These are phyloP conservation scores for Tolmerus cingulatus DNA, from an alignment of 2,888 invertebrate species.

Conservation along the genomic window DNA sequence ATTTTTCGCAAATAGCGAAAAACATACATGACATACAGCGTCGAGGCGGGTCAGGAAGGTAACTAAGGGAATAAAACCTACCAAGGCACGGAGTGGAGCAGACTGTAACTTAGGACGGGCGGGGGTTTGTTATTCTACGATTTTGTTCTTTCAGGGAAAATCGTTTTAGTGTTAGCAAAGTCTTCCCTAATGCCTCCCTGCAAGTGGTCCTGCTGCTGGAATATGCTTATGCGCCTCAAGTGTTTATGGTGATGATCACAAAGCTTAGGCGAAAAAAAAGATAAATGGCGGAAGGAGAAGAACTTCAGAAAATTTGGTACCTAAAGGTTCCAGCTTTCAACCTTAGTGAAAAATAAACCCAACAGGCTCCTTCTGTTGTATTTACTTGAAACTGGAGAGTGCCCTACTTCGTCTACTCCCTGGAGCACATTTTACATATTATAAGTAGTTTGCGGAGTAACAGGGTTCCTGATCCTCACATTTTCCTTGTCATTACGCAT, in stretches of 20 bases:
- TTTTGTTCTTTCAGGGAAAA: slow-evolving; percentile 17
- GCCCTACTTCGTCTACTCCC: background rate
- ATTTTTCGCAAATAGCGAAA: background rate
- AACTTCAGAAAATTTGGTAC: slow-evolving; percentile 9
- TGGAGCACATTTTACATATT: slow-evolving; percentile 25
- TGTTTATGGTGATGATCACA: slow-evolving; percentile 37
- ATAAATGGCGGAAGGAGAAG: background rate
- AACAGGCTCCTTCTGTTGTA: background rate
- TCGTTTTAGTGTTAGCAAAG: slow-evolving; percentile 34
- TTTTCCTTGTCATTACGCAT: slow-evolving; percentile 15
- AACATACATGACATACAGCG: background rate
- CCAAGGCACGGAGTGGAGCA: background rate
- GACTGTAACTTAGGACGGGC: background rate
- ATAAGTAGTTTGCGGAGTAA: slow-evolving; percentile 10
- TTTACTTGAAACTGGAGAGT: background rate
- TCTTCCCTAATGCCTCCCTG: slow-evolving; percentile 25
- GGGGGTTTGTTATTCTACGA: slow-evolving; percentile 7
- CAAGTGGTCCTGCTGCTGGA: slow-evolving; percentile 28
- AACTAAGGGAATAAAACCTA: slow-evolving; percentile 35
- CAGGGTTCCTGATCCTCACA: background rate
- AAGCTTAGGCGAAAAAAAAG: background rate
- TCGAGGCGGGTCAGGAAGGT: background rate
- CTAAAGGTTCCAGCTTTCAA: background rate
- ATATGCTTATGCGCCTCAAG: slow-evolving; percentile 39
- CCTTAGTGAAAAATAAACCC: background rate